Base-by-base conservation (phyloP, 2,113 vertebrate genomes). In the Varanus komodoensis region DNA sequence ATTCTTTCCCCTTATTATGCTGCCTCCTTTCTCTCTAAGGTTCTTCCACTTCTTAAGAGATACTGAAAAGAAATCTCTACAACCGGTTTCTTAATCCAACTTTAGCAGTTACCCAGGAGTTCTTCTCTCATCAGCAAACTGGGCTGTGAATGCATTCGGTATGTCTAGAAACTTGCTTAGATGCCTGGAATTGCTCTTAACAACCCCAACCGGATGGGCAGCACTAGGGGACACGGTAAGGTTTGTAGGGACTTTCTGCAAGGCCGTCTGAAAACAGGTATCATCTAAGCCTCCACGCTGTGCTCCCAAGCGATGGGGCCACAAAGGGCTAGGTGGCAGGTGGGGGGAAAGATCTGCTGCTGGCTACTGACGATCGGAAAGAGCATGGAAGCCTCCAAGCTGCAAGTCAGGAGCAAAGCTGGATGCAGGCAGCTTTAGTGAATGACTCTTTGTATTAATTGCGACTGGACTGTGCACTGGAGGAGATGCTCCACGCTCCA, bases 1-100 rank as follows among this genome's bases (percentile, higher is more conserved):
- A 67, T 89, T 89, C 44, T 34, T 38, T 89, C 48, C 82, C 82
- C 89, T 89, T 85, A 79, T 85, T 79, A 89, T 54, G 50, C 82
- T 85, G 32, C 89, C 83, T 89, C 79, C 82, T 79, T 74, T 57
- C 82, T 85, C 82, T 83, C 85, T 89, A 89, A 78, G 82, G 89
- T 85, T 89, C 79, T 85, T 84, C 89, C 82, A 84, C 88, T 61
- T 89, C 74, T 44, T 48, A 78, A 85, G 82, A 85, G 88, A 89
- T 78, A 84, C 73, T 12, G 32, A 89, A 89, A 89, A 89, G 73
- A 73, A 89, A 89, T 89, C 68, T 89, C 74, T 34, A 88, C 87
- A 88, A 80, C 86, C n/a, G 75, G 79, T 85, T 54, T 44, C 79
- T 89, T 82, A 85, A 89, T 69, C 82, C 89, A 89, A 54, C 82